phyloP scores from a whole-genome alignment of 1,140 invertebrate genomes.

The Brachionus angularis region DNA sequence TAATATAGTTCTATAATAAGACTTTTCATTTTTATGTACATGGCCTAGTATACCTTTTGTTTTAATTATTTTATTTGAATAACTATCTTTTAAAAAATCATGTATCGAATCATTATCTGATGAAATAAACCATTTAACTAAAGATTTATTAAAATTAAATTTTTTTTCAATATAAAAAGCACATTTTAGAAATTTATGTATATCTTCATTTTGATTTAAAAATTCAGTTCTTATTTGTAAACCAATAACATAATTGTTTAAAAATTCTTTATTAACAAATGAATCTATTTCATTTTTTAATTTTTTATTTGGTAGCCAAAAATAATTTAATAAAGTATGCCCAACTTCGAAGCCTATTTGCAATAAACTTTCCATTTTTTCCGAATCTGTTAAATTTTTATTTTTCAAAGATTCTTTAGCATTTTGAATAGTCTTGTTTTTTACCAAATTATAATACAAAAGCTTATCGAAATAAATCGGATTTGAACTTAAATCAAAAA shows the following conservation, averaged over 20 bases:
- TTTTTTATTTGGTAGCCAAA: not conserved
- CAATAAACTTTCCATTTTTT: not conserved
- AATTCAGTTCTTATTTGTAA: not conserved
- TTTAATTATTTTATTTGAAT: not conserved
- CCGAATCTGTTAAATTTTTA: not conserved
- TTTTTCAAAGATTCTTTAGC: not conserved
- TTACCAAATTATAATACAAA: not conserved
- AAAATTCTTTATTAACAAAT: too few relatives aligned
- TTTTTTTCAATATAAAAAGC: not conserved
- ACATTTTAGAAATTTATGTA: not conserved
- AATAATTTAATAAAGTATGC: not conserved
- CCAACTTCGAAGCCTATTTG: not conserved
- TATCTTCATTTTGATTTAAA: not conserved
- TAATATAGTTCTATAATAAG: not conserved
- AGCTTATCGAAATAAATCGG: not conserved
- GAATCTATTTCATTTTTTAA: not conserved
- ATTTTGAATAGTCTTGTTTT: not conserved
- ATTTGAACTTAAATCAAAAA: not conserved
- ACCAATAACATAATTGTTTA: not conserved
- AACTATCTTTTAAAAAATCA: not conserved
- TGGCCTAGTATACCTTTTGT: not conserved
- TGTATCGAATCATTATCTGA: not conserved
- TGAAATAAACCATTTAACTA: constrained; percentile 2
- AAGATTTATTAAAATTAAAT: too few relatives aligned
- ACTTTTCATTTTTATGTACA: not conserved